Percentiles rank a stretch among this genome's conserved stretches.
Evolutionary conservation across 1,140 invertebrate species (phyloP).

Genomic region (Halyomorpha halys): DNA sequence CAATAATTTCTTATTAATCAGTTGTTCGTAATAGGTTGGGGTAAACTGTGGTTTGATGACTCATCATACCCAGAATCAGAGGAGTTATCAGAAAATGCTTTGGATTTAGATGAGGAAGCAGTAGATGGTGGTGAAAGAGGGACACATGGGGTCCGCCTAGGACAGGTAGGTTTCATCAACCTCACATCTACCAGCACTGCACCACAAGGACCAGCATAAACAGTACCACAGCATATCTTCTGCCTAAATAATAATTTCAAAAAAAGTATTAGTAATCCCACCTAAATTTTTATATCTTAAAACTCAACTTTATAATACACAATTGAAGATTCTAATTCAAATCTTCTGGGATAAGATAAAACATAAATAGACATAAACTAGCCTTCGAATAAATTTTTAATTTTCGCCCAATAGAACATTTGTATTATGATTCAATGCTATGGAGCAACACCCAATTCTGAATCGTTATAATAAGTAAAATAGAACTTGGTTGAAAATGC

Average conservation of each 20-base stretch:
- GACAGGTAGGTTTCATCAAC: slow-evolving; percentile 49
- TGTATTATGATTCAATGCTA: too few relatives aligned
- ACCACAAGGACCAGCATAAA: slow-evolving; percentile 54
- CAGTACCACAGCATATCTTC: slow-evolving; percentile 58
- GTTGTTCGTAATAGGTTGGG: slow-evolving; percentile 17
- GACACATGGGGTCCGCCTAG: slow-evolving; percentile 31
- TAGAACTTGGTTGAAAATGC: too few relatives aligned
- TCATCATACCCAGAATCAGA: slow-evolving; percentile 54
- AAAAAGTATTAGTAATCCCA: too few relatives aligned
- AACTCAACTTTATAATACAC: too few relatives aligned
- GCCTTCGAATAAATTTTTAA: too few relatives aligned
- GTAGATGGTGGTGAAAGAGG: slow-evolving; percentile 10
- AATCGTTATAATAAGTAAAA: too few relatives aligned
- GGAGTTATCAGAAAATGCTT: slow-evolving; percentile 47
- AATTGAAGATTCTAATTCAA: too few relatives aligned
- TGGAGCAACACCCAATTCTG: too few relatives aligned
- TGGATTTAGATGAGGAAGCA: slow-evolving; percentile 28
- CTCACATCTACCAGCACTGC: slow-evolving; percentile 53
- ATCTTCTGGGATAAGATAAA: too few relatives aligned
- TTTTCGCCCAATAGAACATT: too few relatives aligned
- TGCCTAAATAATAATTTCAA: slow-evolving; percentile 43
- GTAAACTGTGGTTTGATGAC: slow-evolving; percentile 41
- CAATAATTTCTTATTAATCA: slow-evolving; percentile 16
- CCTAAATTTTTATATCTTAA: too few relatives aligned
- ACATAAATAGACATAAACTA: too few relatives aligned